Evolutionary conservation across 2,797 vertebrate species (phyloP).

Genomic region (Lophotriccus pileatus): DNA sequence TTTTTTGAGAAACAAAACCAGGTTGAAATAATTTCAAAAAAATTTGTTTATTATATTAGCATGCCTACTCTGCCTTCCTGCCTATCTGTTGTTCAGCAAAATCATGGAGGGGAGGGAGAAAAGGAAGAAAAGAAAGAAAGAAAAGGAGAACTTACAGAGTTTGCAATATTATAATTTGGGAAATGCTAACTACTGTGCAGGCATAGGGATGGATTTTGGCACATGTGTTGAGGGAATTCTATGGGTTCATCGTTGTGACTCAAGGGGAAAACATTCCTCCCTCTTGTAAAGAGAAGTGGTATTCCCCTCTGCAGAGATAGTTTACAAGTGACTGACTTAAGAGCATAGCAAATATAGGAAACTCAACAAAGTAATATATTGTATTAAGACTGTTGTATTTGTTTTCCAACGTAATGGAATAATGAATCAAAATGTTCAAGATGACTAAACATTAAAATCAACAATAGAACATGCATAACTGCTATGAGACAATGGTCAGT

Average conservation of each 20-base stretch:
- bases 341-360: background rate
- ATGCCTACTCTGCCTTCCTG: background rate
- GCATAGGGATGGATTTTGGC: background rate
- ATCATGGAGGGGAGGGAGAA: accelerated
- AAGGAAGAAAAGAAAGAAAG: accelerated
- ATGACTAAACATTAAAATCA: background rate
- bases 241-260: background rate
- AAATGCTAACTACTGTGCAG: background rate
- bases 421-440: background rate
- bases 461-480: background rate
- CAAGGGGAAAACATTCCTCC: background rate
- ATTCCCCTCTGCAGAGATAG: background rate
- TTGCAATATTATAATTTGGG: background rate
- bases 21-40: background rate
- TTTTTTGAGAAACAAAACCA: background rate
- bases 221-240: background rate
- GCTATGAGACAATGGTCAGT: background rate
- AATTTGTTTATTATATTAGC: background rate
- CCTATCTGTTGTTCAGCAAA: background rate
- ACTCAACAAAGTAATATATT: background rate
- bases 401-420: background rate
- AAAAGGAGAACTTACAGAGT: background rate
- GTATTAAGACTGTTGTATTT: background rate
- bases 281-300: background rate
- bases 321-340: background rate